phyloP scores from a whole-genome alignment of 1,140 invertebrate species.

The Apis cerana region DNA sequence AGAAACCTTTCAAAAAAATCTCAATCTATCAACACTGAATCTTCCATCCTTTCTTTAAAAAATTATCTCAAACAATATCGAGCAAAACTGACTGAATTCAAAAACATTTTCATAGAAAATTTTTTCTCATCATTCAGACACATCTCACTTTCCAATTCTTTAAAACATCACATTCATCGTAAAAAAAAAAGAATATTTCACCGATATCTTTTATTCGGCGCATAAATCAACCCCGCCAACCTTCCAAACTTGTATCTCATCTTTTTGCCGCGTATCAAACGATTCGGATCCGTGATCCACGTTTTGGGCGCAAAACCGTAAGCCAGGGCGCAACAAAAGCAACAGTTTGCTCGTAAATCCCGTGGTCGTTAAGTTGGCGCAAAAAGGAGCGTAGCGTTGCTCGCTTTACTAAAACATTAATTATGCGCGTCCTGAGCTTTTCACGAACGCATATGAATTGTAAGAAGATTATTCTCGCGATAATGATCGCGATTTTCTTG shows the following conservation, averaged over 20 bases:
- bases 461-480: too few species aligned
- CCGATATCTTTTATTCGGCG: not conserved
- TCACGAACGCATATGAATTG: too few species aligned
- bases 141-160: not conserved
- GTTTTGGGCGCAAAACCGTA: conserved; percentile 3
- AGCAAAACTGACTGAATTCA: too few species aligned
- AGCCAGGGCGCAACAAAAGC: conserved; percentile 32
- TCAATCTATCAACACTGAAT: too few species aligned
- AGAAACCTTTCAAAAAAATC: too few species aligned
- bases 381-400: not conserved
- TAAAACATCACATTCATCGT: not conserved
- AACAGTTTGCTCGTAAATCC: conserved; percentile 51
- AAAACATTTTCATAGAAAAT: not conserved
- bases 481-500: not conserved
- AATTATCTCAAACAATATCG: not conserved
- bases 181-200: not conserved
- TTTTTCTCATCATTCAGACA: not conserved
- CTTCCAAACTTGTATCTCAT: not conserved
- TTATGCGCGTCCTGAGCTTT: not conserved
- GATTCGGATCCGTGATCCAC: not conserved
- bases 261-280: not conserved
- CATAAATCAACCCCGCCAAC: not conserved
- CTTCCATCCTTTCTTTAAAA: too few species aligned
- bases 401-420: conserved; percentile 29
- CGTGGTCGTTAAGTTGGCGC: conserved; percentile 14